phyloP scores from a whole-genome alignment of 2,888 invertebrate genomes.

The Coleophora flavipennella region DNA sequence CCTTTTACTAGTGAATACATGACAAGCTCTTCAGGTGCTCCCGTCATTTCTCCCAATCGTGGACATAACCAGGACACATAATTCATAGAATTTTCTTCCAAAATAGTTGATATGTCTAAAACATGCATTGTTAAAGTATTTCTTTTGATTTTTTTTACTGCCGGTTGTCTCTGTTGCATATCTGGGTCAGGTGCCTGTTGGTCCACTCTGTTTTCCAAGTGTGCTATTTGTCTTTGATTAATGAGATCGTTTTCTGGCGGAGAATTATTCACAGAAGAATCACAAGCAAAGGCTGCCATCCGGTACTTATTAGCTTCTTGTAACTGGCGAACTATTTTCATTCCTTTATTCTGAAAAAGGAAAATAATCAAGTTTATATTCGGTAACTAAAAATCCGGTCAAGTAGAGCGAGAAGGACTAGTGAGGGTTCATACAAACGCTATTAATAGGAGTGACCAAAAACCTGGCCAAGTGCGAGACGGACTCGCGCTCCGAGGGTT shows the following conservation, averaged over 20 bases:
- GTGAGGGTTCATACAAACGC: too few species aligned
- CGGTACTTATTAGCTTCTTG: constrained; percentile 66
- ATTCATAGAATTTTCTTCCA: constrained; percentile 76
- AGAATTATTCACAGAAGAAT: constrained; percentile 38
- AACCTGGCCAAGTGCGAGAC: too few species aligned
- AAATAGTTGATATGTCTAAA: constrained; percentile 83
- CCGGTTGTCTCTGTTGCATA: constrained; percentile 49
- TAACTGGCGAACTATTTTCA: constrained; percentile 61
- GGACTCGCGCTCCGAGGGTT: too few species aligned
- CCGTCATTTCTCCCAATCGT: constrained; percentile 76
- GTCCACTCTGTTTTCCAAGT: constrained; percentile 52
- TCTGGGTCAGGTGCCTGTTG: constrained; percentile 42
- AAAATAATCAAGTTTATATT: too few species aligned
- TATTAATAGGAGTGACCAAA: too few species aligned
- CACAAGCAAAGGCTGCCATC: constrained; percentile 70
- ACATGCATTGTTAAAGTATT: constrained; percentile 88
- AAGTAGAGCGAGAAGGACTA: too few species aligned
- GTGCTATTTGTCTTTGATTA: constrained; percentile 62
- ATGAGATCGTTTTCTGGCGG: constrained; percentile 61
- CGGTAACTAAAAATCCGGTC: too few species aligned
- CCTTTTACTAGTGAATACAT: constrained; percentile 92
- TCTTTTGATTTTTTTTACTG: constrained; percentile 72
- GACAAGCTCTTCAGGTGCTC: constrained; percentile 90
- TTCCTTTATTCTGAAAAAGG: constrained; percentile 57
- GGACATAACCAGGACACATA: constrained; percentile 79